Conservation (phyloP, 2,888 invertebrate species). For the Philopedon plagiatum region DNA sequence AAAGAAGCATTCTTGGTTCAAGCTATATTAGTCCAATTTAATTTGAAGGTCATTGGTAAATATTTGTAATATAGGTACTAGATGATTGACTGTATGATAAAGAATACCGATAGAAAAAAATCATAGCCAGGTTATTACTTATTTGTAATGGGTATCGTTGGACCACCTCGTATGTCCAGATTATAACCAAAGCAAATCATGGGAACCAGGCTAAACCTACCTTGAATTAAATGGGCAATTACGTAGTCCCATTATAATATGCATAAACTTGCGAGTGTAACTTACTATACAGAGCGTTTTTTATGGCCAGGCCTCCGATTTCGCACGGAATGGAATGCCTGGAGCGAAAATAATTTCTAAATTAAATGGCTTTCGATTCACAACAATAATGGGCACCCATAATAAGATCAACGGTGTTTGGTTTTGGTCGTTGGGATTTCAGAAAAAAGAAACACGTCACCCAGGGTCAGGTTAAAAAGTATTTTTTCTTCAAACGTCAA, state of each 20-base stretch:
- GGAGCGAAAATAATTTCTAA: conserved; percentile 17
- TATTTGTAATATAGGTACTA: too few relatives aligned
- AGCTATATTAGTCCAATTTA: too few relatives aligned
- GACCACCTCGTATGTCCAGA: neutral
- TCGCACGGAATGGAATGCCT: neutral
- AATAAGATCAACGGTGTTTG: conserved; percentile 1
- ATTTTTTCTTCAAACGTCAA: too few relatives aligned
- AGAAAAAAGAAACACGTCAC: too few relatives aligned
- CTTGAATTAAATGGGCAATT: conserved; percentile 17
- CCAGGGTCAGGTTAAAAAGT: too few relatives aligned
- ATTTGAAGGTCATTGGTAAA: too few relatives aligned
- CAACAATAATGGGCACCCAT: neutral
- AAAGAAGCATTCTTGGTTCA: too few relatives aligned
- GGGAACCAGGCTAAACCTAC: conserved; percentile 19
- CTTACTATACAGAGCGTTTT: conserved; percentile 16
- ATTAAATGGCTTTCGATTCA: neutral
- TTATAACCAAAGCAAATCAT: neutral
- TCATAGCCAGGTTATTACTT: too few relatives aligned
- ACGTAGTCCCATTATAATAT: conserved; percentile 19
- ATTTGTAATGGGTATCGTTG: too few relatives aligned
- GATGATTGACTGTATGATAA: too few relatives aligned
- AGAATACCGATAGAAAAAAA: too few relatives aligned
- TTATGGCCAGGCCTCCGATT: conserved; percentile 1
- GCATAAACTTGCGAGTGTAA: conserved; percentile 8
- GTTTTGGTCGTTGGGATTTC: neutral